Conservation (phyloP, 2,888 invertebrate species). For the Didymodactylos carnosus region DNA sequence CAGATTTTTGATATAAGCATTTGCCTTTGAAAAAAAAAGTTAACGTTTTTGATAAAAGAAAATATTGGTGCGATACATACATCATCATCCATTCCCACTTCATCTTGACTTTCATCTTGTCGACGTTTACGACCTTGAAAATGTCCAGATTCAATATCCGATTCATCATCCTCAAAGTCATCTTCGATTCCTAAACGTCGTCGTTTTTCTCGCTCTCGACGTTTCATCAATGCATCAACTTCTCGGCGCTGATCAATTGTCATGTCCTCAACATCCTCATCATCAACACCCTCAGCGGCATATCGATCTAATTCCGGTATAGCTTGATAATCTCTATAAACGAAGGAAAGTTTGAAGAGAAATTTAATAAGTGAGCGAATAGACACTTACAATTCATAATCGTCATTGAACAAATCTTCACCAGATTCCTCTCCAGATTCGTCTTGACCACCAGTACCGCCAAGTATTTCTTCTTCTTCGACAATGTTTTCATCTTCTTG, state of each 20-base stretch:
- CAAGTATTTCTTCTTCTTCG: neutral
- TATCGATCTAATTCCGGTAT: slow-evolving; percentile 86
- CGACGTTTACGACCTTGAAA: neutral
- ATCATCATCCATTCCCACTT: slow-evolving; percentile 8
- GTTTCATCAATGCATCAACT: slow-evolving; percentile 69
- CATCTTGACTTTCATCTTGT: neutral
- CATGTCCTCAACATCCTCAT: slow-evolving; percentile 54
- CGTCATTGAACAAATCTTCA: neutral
- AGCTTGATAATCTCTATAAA: slow-evolving; percentile 67
- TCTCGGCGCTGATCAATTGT: slow-evolving; percentile 64
- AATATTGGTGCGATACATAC: neutral
- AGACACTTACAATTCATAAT: neutral
- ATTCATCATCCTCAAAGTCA: slow-evolving; percentile 1
- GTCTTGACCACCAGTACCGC: neutral
- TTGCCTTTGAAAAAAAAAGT: too few relatives aligned
- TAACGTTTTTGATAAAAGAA: neutral
- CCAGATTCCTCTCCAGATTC: neutral
- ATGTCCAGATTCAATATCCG: neutral
- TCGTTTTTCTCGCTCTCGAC: slow-evolving; percentile 62
- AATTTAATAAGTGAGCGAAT: neutral
- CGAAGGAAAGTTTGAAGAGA: neutral
- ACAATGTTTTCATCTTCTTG: neutral
- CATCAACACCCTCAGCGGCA: slow-evolving; percentile 63
- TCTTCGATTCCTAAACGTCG: slow-evolving; percentile 1
- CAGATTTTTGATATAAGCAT: slow-evolving; percentile 88